phyloP scores from a whole-genome alignment of 2,888 invertebrate genomes.

The Microplitis manilae region DNA sequence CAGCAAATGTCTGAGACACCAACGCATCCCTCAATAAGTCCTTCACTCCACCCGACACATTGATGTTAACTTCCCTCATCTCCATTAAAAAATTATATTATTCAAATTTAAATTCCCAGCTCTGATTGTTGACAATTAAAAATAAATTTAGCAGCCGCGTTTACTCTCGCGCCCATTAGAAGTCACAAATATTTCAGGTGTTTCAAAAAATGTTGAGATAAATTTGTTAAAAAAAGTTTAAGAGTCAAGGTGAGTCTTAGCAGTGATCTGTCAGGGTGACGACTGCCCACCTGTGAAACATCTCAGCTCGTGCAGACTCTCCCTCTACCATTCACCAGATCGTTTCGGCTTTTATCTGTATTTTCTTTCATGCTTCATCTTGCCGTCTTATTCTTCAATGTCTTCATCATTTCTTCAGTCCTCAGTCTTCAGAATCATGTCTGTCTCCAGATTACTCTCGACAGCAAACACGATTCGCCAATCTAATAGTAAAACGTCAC shows the following conservation, averaged over 20 bases:
- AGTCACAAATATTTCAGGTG: neutral
- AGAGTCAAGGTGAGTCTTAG: slow-evolving; percentile 22
- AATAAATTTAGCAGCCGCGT: too few species aligned
- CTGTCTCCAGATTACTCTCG: neutral
- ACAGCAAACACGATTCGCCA: neutral
- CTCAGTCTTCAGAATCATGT: neutral
- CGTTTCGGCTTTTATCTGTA: slow-evolving; percentile 28
- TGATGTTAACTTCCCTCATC: slow-evolving; percentile 63
- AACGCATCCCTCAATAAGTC: slow-evolving; percentile 68
- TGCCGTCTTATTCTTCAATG: neutral
- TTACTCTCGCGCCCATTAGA: neutral
- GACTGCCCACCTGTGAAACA: slow-evolving; percentile 40
- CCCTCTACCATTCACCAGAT: slow-evolving; percentile 39
- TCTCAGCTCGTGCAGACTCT: slow-evolving; percentile 34
- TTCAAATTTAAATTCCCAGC: neutral
- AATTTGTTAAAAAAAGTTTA: neutral
- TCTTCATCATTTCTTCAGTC: neutral
- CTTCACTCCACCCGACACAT: slow-evolving; percentile 60
- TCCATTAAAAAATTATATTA: neutral
- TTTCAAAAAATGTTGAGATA: neutral
- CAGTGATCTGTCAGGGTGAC: slow-evolving; percentile 38
- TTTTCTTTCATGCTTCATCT: neutral
- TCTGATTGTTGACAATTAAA: too few species aligned
- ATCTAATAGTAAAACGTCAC: neutral
- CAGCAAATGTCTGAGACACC: slow-evolving; percentile 75